Base-by-base conservation (phyloP, 2,797 vertebrate species). In the Sphenopsis melanotis region DNA sequence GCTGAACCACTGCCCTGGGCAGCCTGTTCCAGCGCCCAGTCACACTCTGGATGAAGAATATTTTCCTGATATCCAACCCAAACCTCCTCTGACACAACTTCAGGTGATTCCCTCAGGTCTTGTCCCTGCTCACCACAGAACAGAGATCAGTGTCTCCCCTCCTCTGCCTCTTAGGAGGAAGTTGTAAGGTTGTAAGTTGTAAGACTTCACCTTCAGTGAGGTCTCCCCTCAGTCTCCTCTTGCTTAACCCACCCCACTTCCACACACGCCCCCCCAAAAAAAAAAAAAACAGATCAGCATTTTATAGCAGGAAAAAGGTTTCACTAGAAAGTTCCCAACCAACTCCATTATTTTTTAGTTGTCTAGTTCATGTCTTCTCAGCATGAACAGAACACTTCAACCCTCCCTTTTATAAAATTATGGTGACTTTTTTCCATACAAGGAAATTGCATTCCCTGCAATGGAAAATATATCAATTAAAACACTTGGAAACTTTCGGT, bases 351-450 rank as follows among this genome's bases (percentile, higher is more conserved):
- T 57, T 82, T 71, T 65, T 2, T 57, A 55, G 34, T 34, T 66
- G 4, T 68, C 24, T 30, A 53, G 9, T 7, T 89, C 19, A 16
- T 53, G 10, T 34, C n/a, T 86, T 60, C 29, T 78, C 21, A 89
- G 17, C 32, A 30, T 11, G 32, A 49, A n/a, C 1, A 65, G 42
- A 61, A 57, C 27, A 63, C 1, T 16, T 59, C 47, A 32, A 29
- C 4, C 0, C 1, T 55, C 4, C 2, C 3, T 81, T 50, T 7
- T 41, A 20, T 55, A 57, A 78, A 91, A 79, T 61, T 23, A 34
- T 4, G 4, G 2, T 0, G 4, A 3, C 5, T 24, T 78, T 65
- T 79, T 52, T 17, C 30, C 16, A 22, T 36, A 21, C 0, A 2
- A 26, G 21, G 24, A 50, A 50, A 64, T 46, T 4, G 10, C 12